Evolutionary conservation across 2,797 vertebrate species (phyloP).

Genomic region (Oceanodroma leucorhoa): DNA sequence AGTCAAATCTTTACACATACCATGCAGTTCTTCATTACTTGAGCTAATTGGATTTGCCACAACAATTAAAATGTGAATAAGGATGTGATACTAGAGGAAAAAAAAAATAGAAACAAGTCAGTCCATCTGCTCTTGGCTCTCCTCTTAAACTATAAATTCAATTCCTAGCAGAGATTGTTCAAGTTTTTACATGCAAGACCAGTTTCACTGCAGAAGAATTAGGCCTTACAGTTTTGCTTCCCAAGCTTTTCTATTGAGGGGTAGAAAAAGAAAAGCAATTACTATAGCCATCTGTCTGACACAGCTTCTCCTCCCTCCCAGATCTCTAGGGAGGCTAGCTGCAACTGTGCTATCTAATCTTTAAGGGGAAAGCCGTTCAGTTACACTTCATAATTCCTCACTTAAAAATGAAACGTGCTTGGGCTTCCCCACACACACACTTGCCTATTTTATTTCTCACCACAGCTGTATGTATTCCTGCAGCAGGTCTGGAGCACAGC

Average conservation of each 20-base stretch:
- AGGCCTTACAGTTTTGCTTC: background rate
- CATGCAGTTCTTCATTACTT: background rate
- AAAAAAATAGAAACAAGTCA: background rate
- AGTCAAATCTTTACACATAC: background rate
- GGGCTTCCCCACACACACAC: background rate
- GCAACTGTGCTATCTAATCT: background rate
- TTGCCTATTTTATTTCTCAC: background rate
- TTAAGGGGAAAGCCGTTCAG: background rate
- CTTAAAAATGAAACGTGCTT: background rate
- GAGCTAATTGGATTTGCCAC: background rate
- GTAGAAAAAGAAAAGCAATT: constrained; percentile 4
- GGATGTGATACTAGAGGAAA: background rate
- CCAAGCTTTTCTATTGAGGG: background rate
- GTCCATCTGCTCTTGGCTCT: background rate
- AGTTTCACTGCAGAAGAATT: background rate
- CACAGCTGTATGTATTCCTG: background rate
- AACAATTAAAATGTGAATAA: background rate
- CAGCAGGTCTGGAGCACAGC: background rate
- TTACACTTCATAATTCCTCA: background rate
- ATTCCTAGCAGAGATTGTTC: background rate
- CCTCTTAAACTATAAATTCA: background rate
- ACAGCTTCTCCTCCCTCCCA: background rate
- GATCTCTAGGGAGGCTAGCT: background rate
- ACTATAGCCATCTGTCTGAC: background rate
- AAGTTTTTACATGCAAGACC: background rate